Evolutionary conservation across 2,888 invertebrate species (phyloP), one percentile per base, ranked within the genome.

Genomic region (Noctua janthina): DNA sequence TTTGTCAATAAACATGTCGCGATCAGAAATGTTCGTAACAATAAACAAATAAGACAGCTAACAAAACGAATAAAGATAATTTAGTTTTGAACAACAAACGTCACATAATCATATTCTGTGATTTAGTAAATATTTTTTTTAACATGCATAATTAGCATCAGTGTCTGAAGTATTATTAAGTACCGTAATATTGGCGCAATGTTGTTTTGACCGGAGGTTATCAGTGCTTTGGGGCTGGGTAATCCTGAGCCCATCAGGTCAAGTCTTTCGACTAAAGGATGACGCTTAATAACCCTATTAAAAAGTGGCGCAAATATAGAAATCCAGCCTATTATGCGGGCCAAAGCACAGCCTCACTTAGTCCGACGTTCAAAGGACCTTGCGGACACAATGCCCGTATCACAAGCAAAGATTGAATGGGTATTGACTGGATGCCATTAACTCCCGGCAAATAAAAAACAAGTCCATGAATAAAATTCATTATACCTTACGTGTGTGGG

Each of bases 371-470:
- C 10, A 6, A 15, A 67, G 51, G 74, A 67, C 82, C 79, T 81
- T 74, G 74, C 23, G 10, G 49, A 20, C 5, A 59, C 67, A 80
- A 74, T 82, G 54, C 56, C 54, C 39, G 49, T 56, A 81, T 39
- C 11, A 49, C 35, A 23, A 51, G 23, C 23, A 17, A 49, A 43
- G 0, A 67, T 82, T 49, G 51, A 80, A 80, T 69, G 51, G 11
- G 23, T 62, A 46, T 43, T 64, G 39, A 62, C 23, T 82, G 29
- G 39, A 39, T 43, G 49, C 35, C 23, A 79, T 39, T 56, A 39
- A 39, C 51, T 29, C 29, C 15, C 20, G 4, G 20, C 35, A 66
- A 66, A 66, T 66, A 66, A 66, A 64, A 64, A 64, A 20, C 11
- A 64, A 20, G 1, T 35, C 17, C 29, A 56, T 29, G 1, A 62